Evolutionary conservation across 2,113 vertebrate genomes (phyloP).

Genomic region (Dascyllus trimaculatus): DNA sequence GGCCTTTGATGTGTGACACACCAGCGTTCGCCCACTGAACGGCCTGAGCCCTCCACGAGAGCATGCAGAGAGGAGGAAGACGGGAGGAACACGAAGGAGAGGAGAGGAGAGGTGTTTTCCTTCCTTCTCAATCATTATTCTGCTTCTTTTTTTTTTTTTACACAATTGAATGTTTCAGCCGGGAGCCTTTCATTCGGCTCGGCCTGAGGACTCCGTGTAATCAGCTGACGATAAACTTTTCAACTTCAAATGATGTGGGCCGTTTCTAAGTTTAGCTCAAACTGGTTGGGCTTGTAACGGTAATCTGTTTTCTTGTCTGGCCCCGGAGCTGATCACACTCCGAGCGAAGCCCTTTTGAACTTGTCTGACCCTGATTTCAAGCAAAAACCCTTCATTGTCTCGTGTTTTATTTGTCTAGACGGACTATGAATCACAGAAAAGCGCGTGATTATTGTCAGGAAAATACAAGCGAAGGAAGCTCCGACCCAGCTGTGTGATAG

Average conservation of each 20-base stretch:
- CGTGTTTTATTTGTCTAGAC: constrained; percentile 49
- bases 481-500: constrained; percentile 46
- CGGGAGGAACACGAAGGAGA: constrained; percentile 47
- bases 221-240: constrained; percentile 51
- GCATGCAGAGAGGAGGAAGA: constrained; percentile 35
- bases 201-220: constrained; percentile 12
- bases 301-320: background rate
- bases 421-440: constrained; percentile 50
- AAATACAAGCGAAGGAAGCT: background rate
- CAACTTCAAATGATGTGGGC: constrained; percentile 14
- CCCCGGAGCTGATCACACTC: background rate
- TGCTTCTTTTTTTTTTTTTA: constrained; percentile 6
- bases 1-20: constrained; percentile 78
- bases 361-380: background rate
- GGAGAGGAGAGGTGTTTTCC: constrained; percentile 50
- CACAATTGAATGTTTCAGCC: constrained; percentile 11
- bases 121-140: constrained; percentile 70
- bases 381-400: background rate
- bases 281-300: constrained; percentile 32
- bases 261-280: constrained; percentile 55
- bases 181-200: constrained; percentile 36
- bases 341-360: background rate
- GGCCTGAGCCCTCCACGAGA: constrained; percentile 32
- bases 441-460: background rate
- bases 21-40: constrained; percentile 48